Evolutionary conservation across 92 coral and sea anemone species (phyloP), one percentile per base, ranked within the genome.

Genomic region (Parazoanthus darwini): DNA sequence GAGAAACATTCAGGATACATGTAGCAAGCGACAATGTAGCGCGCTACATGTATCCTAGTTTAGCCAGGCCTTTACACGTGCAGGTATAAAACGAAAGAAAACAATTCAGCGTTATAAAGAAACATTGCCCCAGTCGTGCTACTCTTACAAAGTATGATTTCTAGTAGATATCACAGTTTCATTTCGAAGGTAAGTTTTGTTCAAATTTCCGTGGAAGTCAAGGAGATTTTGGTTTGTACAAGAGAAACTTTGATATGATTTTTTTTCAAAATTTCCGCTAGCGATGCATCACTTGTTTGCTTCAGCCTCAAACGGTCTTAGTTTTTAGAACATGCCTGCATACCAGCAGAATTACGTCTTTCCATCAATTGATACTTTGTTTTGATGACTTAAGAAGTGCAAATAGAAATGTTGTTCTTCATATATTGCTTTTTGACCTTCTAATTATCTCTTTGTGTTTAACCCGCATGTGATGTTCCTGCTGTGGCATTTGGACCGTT

Each of bases 361-460:
- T 14, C 25, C 70, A 3, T 18, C 26, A 5, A 63, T 22, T 63
- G 22, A 63, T 9, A 63, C 20, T 58, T 23, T 63, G 70, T 7
- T 20, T 63, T 63, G 1, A 22, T 20, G 26, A 39, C 14, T 76
- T 16, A 9, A 25, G 15, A 15, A 74, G 39, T 74, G n/a, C 25
- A 39, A 36, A 23, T 76, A 37, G 3, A 1, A 16, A 38, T 3
- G 59, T 54, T 54, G 20, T 22, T 1, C 20, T 63, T 63, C 70
- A 63, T 22, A 63, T 9, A 63, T 63, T 5, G n/a, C 23, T 18
- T 22, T 63, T 63, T 4, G 78, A 74, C 23, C 25, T 74, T 74
- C 78, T 74, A 74, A 74, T 8, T 74, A 22, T 76, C 10, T 76
- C 80, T 76, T 76, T 76, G 51, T 76, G 20, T 44, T 20, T 20